A percentile compares a stretch with the other conserved stretches of the same genome.
phyloP scores from a whole-genome alignment of 2,797 vertebrate species.

The Pipistrellus kuhlii region DNA sequence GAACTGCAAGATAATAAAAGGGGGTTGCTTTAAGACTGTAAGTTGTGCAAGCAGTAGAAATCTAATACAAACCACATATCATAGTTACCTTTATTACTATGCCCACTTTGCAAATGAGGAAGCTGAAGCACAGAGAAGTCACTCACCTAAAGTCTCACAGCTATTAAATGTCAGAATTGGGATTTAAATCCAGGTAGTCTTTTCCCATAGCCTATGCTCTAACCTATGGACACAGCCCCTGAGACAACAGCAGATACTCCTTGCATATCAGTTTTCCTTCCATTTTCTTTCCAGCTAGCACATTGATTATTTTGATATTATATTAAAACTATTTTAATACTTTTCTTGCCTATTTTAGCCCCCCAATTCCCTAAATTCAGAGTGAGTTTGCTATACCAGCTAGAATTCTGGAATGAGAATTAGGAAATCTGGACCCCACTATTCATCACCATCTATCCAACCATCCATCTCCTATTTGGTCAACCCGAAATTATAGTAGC shows the following conservation, averaged over 20 bases:
- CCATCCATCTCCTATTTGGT: not conserved
- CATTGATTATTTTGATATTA: not conserved
- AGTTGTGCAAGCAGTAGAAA: not conserved
- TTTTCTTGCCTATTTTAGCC: not conserved
- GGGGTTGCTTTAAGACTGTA: not conserved
- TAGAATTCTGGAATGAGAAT: not conserved
- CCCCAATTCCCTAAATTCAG: not conserved
- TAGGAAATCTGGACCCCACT: not conserved
- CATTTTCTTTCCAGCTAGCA: not conserved
- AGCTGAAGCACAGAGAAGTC: not conserved
- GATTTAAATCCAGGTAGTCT: not conserved
- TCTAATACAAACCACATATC: not conserved
- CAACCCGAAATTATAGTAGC: not conserved
- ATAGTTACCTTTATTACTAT: not conserved
- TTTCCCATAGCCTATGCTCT: not conserved
- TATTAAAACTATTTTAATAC: not conserved
- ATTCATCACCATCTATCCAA: not conserved
- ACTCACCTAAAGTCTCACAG: not conserved
- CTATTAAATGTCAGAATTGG: not conserved
- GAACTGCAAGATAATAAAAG: not conserved
- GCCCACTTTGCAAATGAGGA: not conserved
- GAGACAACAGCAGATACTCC: not conserved
- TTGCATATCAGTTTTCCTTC: not conserved
- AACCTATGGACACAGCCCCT: not conserved
- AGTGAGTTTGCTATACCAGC: not conserved